Evolutionary conservation across 2,797 vertebrate species (phyloP), one percentile per base, ranked within the genome.

Genomic region (Chaetophractus vellerosus): DNA sequence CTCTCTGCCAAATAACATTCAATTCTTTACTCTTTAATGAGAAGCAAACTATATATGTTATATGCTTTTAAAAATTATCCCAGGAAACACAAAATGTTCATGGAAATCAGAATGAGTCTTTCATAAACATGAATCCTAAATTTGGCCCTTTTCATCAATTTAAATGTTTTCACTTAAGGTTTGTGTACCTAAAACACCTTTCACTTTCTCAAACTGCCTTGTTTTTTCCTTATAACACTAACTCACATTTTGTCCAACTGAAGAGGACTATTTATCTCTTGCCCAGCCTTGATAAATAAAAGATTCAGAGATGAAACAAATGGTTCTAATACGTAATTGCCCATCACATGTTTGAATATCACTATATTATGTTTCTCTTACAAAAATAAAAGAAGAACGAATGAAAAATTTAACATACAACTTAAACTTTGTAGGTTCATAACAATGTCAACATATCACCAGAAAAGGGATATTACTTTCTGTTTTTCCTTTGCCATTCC

Each of bases 391-490:
- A 97, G 21, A 83, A 97, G 21, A 48, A 48, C 48, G 33, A 80
- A 59, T 9, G 26, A 48, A 89, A 93, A 85, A 41, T 28, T 85
- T 80, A 90, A 82, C 52, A 86, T 61, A 79, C 1, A 6, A 61
- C 80, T 63, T 63, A 90, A 92, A 95, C 87, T 98, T 97, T 97
- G 64, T 96, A 96, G 97, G 92, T 3, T 61, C 26, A 71, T 95
- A 96, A 95, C 97, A 97, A 97, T 97, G 94, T 97, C 93, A 98
- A 88, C 76, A 88, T 94, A 88, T 93, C 96, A 98, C 96, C 64
- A 71, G 92, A 98, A 98, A 96, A 97, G 12, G 10, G 55, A 14
- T 16, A 96, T 95, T 97, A 94, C 96, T 98, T 97, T 78, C 83
- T 93, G 68, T 81, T 93, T 98, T 93, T 28, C 11, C 11, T 83